Evolutionary conservation across 2,113 vertebrate genomes (phyloP).

Genomic region (Xenus cinereus): DNA sequence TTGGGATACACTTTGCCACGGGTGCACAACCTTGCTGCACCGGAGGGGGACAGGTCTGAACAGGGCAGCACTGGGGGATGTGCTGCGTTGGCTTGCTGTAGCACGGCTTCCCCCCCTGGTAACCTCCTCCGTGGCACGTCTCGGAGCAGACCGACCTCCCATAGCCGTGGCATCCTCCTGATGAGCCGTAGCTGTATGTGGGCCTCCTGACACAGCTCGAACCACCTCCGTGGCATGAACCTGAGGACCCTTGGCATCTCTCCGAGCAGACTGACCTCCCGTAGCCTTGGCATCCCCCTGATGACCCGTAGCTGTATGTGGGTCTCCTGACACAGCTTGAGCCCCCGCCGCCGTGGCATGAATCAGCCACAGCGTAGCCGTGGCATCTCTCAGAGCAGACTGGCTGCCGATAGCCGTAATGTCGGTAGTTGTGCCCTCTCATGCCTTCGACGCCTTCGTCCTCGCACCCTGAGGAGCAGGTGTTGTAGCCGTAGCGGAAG

Average conservation of each 20-base stretch:
- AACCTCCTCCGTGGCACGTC: neutral
- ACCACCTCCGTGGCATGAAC: neutral
- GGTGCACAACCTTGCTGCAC: neutral
- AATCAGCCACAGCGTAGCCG: accelerated
- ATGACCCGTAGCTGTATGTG: neutral
- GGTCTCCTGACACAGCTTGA: neutral
- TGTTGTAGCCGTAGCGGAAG: neutral
- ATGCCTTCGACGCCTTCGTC: neutral
- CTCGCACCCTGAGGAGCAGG: neutral
- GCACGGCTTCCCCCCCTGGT: neutral
- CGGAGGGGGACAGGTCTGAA: neutral
- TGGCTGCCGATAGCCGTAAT: neutral
- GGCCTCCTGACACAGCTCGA: neutral
- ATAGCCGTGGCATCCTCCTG: neutral
- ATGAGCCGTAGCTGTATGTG: neutral
- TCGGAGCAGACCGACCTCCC: neutral
- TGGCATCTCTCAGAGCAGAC: conserved; percentile 13
- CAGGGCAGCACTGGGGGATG: neutral
- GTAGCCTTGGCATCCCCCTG: neutral
- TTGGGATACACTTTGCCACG: neutral
- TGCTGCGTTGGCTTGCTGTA: neutral
- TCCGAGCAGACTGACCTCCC: neutral
- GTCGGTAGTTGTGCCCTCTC: conserved; percentile 44
- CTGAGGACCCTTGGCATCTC: neutral
- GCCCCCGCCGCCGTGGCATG: accelerated